Evolutionary conservation across 2,888 invertebrate species (phyloP).

Genomic region (Euzophera pinguis): DNA sequence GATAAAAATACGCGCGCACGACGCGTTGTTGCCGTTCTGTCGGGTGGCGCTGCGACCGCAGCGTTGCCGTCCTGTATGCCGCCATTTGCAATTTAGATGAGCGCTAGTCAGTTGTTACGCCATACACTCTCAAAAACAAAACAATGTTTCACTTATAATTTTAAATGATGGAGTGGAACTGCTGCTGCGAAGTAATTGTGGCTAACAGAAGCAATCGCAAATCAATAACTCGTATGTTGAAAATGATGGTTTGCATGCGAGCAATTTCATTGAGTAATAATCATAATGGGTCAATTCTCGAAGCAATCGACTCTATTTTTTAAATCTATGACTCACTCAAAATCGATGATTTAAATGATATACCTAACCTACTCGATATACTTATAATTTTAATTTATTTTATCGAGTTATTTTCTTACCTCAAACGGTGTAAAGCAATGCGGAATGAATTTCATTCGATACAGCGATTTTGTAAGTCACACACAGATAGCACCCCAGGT

Average conservation of each 20-base stretch:
- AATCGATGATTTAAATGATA: no score
- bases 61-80: conserved; percentile 50
- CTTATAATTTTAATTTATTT: no score
- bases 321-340: no score
- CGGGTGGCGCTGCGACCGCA: conserved; percentile 26
- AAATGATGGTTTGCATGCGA: background rate
- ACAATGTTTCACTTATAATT: conserved; percentile 51
- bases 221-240: conserved; percentile 30
- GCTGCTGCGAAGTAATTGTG: conserved; percentile 31
- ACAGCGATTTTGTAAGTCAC: no score
- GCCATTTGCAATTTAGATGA: conserved; percentile 71
- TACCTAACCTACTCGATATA: no score
- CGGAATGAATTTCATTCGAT: no score
- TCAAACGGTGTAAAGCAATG: no score
- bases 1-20: conserved; percentile 66
- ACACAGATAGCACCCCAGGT: no score
- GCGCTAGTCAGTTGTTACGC: conserved; percentile 48
- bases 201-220: conserved; percentile 35
- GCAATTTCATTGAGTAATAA: no score
- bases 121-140: conserved; percentile 66
- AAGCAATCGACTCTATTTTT: no score
- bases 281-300: no score
- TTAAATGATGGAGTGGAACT: conserved; percentile 37
- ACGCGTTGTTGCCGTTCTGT: conserved; percentile 49
- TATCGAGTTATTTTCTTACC: no score